Conservation (phyloP, 1,140 invertebrate species). For the Drosophila ogumai region DNA sequence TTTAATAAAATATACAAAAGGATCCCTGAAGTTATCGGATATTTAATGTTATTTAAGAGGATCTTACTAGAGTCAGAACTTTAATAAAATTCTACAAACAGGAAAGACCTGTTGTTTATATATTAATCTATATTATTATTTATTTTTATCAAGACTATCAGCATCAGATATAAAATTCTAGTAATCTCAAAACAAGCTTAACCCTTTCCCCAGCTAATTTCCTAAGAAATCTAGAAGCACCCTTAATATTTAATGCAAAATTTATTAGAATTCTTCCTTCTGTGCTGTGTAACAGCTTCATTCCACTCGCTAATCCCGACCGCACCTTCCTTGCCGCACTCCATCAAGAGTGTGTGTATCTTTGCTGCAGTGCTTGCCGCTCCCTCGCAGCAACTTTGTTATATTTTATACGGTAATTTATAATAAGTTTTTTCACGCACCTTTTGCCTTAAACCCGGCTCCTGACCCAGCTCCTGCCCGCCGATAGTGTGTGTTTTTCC, state of each 20-base stretch:
- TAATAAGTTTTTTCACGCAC: conserved; percentile 80
- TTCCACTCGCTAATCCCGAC: conserved; percentile 40
- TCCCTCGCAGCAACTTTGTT: conserved; percentile 58
- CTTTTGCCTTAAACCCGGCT: conserved; percentile 35
- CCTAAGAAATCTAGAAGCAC: neutral
- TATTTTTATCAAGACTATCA: neutral
- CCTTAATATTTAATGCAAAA: neutral
- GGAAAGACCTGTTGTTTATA: neutral
- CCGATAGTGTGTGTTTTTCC: conserved; percentile 12
- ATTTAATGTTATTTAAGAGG: neutral
- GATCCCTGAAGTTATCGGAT: too few relatives aligned
- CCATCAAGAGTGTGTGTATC: conserved; percentile 42
- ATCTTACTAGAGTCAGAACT: neutral
- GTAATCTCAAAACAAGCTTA: neutral
- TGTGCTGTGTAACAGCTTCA: conserved; percentile 46
- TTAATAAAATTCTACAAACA: neutral
- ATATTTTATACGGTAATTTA: conserved; percentile 77
- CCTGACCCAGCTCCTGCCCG: conserved; percentile 37
- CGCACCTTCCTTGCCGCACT: conserved; percentile 31
- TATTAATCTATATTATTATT: neutral
- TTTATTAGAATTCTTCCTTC: neutral
- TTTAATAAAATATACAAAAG: neutral
- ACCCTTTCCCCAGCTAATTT: neutral
- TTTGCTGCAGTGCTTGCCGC: conserved; percentile 5
- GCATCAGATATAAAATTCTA: neutral